phyloP scores from a whole-genome alignment of 2,113 vertebrate genomes.

The Prolemur simus region DNA sequence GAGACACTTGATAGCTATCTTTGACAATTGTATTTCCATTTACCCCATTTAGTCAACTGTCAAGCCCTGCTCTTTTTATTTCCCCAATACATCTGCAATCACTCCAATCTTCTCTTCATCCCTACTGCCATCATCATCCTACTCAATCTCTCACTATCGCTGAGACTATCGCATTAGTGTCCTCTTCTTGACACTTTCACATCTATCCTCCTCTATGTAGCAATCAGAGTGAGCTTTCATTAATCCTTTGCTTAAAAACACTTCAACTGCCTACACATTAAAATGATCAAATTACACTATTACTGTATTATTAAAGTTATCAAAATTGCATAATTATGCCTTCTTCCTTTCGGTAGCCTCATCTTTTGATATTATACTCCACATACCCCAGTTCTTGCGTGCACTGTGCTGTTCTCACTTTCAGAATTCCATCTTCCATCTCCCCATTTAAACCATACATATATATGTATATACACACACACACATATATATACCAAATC shows the following conservation, averaged over 20 bases:
- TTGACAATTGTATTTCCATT: not conserved
- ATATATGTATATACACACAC: not conserved
- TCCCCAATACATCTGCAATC: not conserved
- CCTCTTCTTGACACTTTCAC: not conserved
- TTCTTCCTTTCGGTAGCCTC: not conserved
- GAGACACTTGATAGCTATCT: not conserved
- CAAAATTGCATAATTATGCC: not conserved
- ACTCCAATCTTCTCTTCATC: not conserved
- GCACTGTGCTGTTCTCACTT: not conserved
- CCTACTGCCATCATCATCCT: not conserved
- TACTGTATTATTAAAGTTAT: not conserved
- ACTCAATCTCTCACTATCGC: no score
- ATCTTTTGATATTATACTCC: not conserved
- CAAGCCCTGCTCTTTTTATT: not conserved
- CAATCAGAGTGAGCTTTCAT: not conserved
- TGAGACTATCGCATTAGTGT: not conserved
- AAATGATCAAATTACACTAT: not conserved
- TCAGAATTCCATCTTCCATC: not conserved
- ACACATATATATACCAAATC: not conserved
- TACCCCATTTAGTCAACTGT: not conserved
- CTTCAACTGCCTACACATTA: not conserved
- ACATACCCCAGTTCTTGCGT: not conserved
- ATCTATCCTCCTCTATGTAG: not conserved
- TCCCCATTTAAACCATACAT: not conserved
- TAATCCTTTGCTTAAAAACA: not conserved